Evolutionary conservation across 2,797 vertebrate species (phyloP).

Genomic region (Aulostomus chinensis): DNA sequence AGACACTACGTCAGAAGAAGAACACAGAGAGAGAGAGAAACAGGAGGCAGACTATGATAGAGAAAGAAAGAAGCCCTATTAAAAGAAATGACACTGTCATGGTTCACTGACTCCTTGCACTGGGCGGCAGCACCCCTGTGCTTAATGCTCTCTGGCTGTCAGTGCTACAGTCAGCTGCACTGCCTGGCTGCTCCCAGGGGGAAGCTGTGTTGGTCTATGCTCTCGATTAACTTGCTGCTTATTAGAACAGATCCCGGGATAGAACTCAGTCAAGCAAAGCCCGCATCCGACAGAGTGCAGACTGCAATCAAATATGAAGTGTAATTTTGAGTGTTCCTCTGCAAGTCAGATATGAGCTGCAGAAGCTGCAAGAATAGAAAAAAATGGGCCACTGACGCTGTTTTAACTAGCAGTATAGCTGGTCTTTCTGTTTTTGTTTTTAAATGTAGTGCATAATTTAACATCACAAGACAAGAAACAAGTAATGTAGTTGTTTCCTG

Average conservation of each 20-base stretch:
- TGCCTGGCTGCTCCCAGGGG: slow-evolving; percentile 66
- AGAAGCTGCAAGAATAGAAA: background rate
- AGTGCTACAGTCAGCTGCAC: slow-evolving; percentile 65
- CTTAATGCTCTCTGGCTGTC: slow-evolving; percentile 76
- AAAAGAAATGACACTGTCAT: slow-evolving; percentile 80
- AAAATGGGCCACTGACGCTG: no score
- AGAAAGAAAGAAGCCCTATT: slow-evolving; percentile 74
- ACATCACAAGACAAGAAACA: no score
- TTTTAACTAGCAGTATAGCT: no score
- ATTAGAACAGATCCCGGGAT: slow-evolving; percentile 72
- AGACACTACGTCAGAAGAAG: slow-evolving; percentile 15
- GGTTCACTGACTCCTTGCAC: slow-evolving; percentile 68
- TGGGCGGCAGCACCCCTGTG: slow-evolving; percentile 66
- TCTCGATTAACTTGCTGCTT: slow-evolving; percentile 74
- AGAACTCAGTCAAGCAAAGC: slow-evolving; percentile 61
- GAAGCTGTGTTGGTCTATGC: slow-evolving; percentile 64
- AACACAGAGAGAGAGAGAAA: slow-evolving; percentile 6
- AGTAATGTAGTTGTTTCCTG: no score
- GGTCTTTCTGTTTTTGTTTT: no score
- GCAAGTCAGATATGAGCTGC: slow-evolving; percentile 86
- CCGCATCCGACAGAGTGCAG: slow-evolving; percentile 46
- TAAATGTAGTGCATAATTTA: no score
- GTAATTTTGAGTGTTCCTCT: slow-evolving; percentile 82
- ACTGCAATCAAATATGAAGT: slow-evolving; percentile 49
- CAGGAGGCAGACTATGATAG: slow-evolving; percentile 38